Evolutionary conservation across 2,113 vertebrate genomes (phyloP), one percentile per base, ranked within the genome.

Genomic region (Triplophysa siluroides): DNA sequence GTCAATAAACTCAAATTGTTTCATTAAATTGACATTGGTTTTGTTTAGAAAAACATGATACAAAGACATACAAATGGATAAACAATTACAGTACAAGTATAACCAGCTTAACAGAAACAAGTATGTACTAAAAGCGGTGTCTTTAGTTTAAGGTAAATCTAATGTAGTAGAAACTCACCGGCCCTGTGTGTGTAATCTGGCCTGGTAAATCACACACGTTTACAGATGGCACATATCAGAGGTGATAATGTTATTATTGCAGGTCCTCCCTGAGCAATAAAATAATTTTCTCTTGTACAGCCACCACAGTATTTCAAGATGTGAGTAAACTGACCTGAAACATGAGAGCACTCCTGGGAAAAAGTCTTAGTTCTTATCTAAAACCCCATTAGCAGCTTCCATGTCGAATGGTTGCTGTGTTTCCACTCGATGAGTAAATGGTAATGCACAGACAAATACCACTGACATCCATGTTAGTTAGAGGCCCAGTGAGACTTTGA

Each of bases 401-500:
- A n/a, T n/a, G n/a, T n/a, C 14, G 19, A 14, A 2, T 3, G 19
- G 52, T 45, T 24, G 41, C 52, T 50, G 18, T 1, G 13, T 63
- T 76, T 14, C 3, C 7, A 18, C 33, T 26, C 26, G 41, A 18
- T 13, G 72, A 64, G 18, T n/a, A n/a, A n/a, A n/a, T 26, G 24
- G 8, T 13, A 41, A 29, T n/a, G 14, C 21, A 26, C 12, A 45
- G 12, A 26, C 69, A 62, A 54, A 16, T 19, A 67, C 9, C 26
- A 61, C 47, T 11, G 18, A n/a, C 14, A 43, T 66, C 8, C 5
- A 29, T n/a, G 45, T 26, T 26, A 13, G 78, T 97, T 90, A 98
- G 86, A 99, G 90, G 86, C 97, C 97, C 87, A 99, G 90, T 0
- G 96, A 97, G 14, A 94, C 93, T 92, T 96, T 99, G 54, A 99